Conservation (phyloP, 2,797 vertebrate genomes). For the Adrianichthys oophorus region DNA sequence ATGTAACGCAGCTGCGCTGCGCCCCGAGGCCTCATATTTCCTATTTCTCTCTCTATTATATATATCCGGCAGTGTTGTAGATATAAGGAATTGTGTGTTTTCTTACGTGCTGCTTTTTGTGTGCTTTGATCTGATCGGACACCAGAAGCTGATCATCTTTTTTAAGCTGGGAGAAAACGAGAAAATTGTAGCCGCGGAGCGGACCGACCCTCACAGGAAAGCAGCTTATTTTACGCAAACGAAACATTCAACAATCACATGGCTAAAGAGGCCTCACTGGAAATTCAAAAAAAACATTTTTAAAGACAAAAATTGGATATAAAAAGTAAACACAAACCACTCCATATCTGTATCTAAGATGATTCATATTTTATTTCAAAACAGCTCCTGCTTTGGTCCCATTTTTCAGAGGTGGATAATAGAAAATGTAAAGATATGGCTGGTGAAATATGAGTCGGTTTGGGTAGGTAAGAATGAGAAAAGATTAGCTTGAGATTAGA, state of each 20-base stretch:
- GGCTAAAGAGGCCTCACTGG: slow-evolving; percentile 47
- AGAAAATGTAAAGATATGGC: slow-evolving; percentile 80
- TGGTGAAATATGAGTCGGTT: slow-evolving; percentile 79
- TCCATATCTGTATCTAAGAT: slow-evolving; percentile 74
- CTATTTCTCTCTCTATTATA: slow-evolving; percentile 76
- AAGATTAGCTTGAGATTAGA: slow-evolving; percentile 80
- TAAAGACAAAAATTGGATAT: slow-evolving; percentile 17
- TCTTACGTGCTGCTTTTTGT: slow-evolving; percentile 46
- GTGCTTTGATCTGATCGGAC: slow-evolving; percentile 67
- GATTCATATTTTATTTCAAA: slow-evolving; percentile 79
- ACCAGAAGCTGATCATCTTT: slow-evolving; percentile 57
- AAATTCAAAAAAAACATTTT: slow-evolving; percentile 30
- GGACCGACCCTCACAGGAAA: slow-evolving; percentile 52
- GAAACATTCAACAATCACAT: slow-evolving; percentile 20
- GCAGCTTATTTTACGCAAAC: slow-evolving; percentile 49
- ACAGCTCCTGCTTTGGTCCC: slow-evolving; percentile 66
- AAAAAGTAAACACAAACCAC: slow-evolving; percentile 57
- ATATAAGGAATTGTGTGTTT: slow-evolving; percentile 49
- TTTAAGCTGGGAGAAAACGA: slow-evolving; percentile 33
- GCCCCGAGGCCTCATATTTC: slow-evolving; percentile 75
- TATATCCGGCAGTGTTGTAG: slow-evolving; percentile 69
- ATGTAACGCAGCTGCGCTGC: slow-evolving; percentile 62
- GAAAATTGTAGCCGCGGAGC: slow-evolving; percentile 39
- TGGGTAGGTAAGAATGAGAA: slow-evolving; percentile 76
- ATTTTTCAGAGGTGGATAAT: slow-evolving; percentile 79